These are phyloP conservation scores for Neomonachus schauinslandi DNA, from an alignment of 2,113 vertebrate species.

Conservation along the genomic window DNA sequence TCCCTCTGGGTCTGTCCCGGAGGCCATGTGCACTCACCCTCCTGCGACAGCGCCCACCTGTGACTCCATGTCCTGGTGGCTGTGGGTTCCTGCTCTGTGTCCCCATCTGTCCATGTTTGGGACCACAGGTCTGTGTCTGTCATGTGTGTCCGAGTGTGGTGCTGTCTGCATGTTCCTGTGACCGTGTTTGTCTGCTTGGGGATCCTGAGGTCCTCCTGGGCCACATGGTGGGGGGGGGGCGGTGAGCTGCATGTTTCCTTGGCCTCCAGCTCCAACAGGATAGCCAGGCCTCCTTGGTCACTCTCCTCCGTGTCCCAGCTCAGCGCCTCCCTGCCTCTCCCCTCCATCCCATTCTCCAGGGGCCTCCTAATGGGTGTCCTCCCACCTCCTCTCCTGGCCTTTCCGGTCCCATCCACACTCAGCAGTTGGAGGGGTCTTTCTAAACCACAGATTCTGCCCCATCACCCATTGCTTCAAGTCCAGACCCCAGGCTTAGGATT, in stretches of 20 bases:
- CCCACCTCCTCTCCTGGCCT: background rate
- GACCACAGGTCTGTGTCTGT: conserved; percentile 58
- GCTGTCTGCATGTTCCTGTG: conserved; percentile 73
- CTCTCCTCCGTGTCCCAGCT: background rate
- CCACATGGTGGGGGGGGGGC: background rate
- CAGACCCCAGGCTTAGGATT: background rate
- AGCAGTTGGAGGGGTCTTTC: background rate
- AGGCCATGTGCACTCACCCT: background rate
- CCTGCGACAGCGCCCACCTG: background rate
- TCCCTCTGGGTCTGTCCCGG: background rate
- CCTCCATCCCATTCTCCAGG: background rate
- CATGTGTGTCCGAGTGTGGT: conserved; percentile 33
- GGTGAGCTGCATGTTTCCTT: background rate
- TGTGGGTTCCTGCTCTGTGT: conserved; percentile 15
- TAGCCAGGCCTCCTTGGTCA: background rate
- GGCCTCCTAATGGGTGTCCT: background rate
- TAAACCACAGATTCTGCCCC: background rate
- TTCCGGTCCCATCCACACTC: background rate
- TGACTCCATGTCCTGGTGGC: background rate
- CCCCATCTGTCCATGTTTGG: background rate
- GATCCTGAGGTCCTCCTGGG: background rate
- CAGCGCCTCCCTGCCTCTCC: background rate
- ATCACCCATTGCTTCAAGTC: background rate
- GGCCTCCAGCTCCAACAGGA: background rate
- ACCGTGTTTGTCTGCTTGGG: background rate